Evolutionary conservation across 1,140 invertebrate species (phyloP), one percentile per base, ranked within the genome.

Genomic region (Heliconius hewitsoni): DNA sequence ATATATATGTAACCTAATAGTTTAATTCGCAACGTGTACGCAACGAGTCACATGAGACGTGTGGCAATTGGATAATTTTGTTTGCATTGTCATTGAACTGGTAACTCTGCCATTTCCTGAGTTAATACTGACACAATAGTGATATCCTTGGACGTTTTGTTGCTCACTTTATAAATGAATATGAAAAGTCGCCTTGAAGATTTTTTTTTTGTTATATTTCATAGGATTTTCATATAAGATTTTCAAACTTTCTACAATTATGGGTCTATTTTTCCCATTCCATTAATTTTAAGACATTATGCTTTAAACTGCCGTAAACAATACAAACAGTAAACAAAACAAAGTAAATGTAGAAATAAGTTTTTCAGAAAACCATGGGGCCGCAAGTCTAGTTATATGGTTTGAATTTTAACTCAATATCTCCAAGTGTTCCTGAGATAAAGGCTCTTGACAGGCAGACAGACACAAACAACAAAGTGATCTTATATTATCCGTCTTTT

Each of bases 71-170:
- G 60, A 66, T 66, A 66, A 66, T 66, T 66, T 66, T 66, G 27
- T 66, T 66, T 66, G 60, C 60, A 66, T 66, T 66, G 60, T 66
- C 60, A 23, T 66, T 66, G 23, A 66, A 66, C 23, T 66, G 60
- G 60, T 66, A 66, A 27, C 3, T 66, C 60, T 66, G 60, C 60
- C 60, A 30, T 66, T 66, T 66, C 60, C 60, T 66, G 60, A 66
- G 19, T 30, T 66, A 27, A 11, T 66, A 30, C 60, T 16, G 23
- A 9, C 60, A 66, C 60, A 66, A 66, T 66, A 66, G 60, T 30
- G 23, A 27, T 27, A 30, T 30, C 60, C 60, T 66, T 66, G 60
- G 30, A 66, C 23, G 13, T 66, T 23, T 27, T 30, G 9, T 66
- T 66, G 30, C 23, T 30, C 23, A 27, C 1, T 30, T 66, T n/a